Evolutionary conservation across 2,797 vertebrate genomes (phyloP).

Genomic region (Etheostoma nigrum): DNA sequence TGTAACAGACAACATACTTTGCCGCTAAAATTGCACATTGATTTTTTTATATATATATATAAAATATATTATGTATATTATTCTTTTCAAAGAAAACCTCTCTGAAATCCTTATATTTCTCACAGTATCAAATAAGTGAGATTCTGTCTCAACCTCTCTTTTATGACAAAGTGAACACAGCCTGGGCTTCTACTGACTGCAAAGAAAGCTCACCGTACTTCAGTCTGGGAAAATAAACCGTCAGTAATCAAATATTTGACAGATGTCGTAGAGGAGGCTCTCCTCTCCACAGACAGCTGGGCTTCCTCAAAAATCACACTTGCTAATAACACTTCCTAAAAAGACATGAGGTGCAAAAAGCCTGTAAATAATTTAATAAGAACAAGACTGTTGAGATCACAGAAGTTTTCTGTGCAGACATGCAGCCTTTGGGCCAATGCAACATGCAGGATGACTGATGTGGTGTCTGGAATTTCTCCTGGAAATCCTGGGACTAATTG

Average conservation of each 20-base stretch:
- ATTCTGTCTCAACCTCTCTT: too few species aligned
- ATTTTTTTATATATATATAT: too few species aligned
- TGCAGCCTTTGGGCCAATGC: neutral
- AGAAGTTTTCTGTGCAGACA: neutral
- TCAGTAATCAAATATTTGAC: neutral
- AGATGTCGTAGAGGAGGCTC: neutral
- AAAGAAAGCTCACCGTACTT: neutral
- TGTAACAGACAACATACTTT: too few species aligned
- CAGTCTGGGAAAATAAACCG: neutral
- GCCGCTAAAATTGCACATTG: too few species aligned
- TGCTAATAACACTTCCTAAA: neutral
- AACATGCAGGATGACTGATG: neutral
- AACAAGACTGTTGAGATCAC: too few species aligned
- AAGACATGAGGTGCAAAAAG: neutral
- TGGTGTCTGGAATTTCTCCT: neutral
- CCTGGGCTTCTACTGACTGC: neutral
- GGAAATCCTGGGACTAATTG: neutral
- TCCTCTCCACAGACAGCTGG: neutral
- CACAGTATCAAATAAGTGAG: too few species aligned
- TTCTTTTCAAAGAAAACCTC: too few species aligned
- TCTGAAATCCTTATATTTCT: too few species aligned
- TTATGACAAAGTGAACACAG: too few species aligned
- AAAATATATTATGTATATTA: too few species aligned
- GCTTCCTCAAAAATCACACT: neutral
- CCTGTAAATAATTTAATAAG: slow-evolving; percentile 3